A percentile compares a stretch with the other conserved stretches of the same genome.
These are phyloP conservation scores for Pseudachorutes palmiensis DNA, from an alignment of 1,140 invertebrate species.

Conservation along the genomic window DNA sequence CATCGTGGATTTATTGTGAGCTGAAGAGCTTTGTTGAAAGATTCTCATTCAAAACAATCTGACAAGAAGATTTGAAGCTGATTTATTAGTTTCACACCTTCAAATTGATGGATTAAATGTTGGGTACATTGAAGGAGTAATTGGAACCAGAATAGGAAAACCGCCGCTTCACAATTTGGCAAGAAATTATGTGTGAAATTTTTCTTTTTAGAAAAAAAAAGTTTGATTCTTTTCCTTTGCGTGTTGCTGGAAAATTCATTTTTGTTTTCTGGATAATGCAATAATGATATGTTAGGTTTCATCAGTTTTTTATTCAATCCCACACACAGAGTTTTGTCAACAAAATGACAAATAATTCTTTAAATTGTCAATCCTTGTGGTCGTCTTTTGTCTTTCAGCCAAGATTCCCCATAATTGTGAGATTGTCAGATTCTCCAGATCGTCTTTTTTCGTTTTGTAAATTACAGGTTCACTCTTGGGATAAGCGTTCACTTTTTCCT, in stretches of 20 bases:
- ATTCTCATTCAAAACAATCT: too few species aligned
- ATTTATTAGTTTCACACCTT: not conserved
- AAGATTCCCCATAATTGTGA: not conserved
- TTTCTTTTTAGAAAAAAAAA: not conserved
- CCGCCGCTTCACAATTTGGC: too few species aligned
- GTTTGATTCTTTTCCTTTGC: not conserved
- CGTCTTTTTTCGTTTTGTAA: not conserved
- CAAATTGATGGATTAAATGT: not conserved
- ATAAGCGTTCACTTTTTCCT: not conserved
- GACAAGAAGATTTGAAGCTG: too few species aligned
- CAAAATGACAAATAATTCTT: not conserved
- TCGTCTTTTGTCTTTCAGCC: not conserved
- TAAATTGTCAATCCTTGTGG: not conserved
- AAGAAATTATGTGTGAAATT: not conserved
- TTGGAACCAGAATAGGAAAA: too few species aligned
- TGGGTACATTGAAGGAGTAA: too few species aligned
- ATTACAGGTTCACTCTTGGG: not conserved
- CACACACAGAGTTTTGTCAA: not conserved
- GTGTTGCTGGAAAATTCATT: not conserved
- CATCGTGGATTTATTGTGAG: too few species aligned
- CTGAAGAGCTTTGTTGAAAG: too few species aligned
- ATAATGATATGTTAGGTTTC: not conserved
- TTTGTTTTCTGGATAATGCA: not conserved
- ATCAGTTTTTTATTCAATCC: too few species aligned
- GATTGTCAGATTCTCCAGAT: not conserved